These are phyloP conservation scores for Metalampra italica DNA, from an alignment of 2,888 invertebrate genomes.

Conservation along the genomic window DNA sequence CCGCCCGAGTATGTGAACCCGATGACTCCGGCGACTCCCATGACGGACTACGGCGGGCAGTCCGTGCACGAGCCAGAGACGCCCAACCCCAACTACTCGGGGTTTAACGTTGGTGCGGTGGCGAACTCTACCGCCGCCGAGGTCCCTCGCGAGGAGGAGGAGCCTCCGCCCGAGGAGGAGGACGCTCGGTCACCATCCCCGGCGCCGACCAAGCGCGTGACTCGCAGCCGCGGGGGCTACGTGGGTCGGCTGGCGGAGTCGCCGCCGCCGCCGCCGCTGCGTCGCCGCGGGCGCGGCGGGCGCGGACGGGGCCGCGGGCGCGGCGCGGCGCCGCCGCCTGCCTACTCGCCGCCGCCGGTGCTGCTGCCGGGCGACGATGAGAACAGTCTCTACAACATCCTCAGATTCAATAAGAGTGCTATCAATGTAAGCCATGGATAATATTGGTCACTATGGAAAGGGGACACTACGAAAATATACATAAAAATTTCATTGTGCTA, in stretches of 20 bases:
- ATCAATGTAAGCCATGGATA: constrained; percentile 82
- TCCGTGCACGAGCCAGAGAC: constrained; percentile 73
- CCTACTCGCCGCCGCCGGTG: constrained; percentile 71
- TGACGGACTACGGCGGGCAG: constrained; percentile 76
- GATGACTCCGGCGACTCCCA: constrained; percentile 71
- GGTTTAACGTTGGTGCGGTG: constrained; percentile 51
- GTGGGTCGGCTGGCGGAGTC: constrained; percentile 71
- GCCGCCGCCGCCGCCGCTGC: constrained; percentile 64
- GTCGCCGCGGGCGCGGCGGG: constrained; percentile 57
- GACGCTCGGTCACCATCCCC: constrained; percentile 78
- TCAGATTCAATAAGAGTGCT: constrained; percentile 89
- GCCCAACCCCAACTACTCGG: constrained; percentile 64
- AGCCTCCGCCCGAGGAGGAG: constrained; percentile 52
- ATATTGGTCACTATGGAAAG: too few relatives aligned
- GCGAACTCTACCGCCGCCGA: constrained; percentile 54
- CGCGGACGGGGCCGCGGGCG: constrained; percentile 62
- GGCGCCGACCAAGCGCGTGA: constrained; percentile 79
- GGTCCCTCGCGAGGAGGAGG: constrained; percentile 58
- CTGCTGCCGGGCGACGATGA: constrained; percentile 85
- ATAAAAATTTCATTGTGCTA: too few relatives aligned
- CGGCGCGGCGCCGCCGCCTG: constrained; percentile 68
- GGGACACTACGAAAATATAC: too few relatives aligned
- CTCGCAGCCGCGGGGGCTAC: constrained; percentile 79
- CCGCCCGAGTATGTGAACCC: constrained; percentile 92
- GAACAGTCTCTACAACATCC: constrained; percentile 89